phyloP scores from a whole-genome alignment of 2,888 invertebrate genomes.

The Drosophila longiperda region DNA sequence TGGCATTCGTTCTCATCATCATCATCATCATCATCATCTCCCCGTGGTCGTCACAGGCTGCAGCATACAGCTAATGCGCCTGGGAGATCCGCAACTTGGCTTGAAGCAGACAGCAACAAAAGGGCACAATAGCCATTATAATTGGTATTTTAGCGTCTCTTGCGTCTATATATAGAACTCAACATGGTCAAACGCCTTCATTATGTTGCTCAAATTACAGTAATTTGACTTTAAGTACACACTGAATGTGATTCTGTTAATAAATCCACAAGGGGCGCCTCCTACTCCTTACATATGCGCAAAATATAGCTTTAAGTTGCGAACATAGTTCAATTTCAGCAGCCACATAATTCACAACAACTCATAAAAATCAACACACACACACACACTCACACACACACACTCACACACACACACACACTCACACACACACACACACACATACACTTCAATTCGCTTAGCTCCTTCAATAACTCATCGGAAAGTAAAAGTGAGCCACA shows the following conservation, averaged over 20 bases:
- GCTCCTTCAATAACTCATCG: constrained; percentile 46
- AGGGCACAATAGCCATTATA: constrained; percentile 55
- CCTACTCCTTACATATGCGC: constrained; percentile 7
- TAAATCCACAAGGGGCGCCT: constrained; percentile 7
- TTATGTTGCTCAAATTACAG: constrained; percentile 73
- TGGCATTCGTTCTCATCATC: constrained; percentile 72
- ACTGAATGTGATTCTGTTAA: constrained; percentile 27
- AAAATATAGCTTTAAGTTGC: constrained; percentile 10
- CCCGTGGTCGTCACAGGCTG: constrained; percentile 19
- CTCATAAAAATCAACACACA: constrained; percentile 18
- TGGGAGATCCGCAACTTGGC: constrained; percentile 49
- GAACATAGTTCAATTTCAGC: constrained; percentile 5
- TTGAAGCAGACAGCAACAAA: constrained; percentile 22
- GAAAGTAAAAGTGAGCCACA: constrained; percentile 70
- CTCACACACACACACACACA: constrained; percentile 13
- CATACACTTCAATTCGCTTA: constrained; percentile 28
- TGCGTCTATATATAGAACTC: constrained; percentile 71
- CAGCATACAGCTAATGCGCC: constrained; percentile 53
- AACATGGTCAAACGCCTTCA: constrained; percentile 61
- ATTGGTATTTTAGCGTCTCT: constrained; percentile 76
- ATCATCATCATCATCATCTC: constrained; percentile 31
- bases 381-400: constrained; percentile 10
- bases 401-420: constrained; percentile 6
- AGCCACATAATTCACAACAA: constrained; percentile 28
- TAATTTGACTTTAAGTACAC: constrained; percentile 72